These are phyloP conservation scores for Plebejus anna DNA, from an alignment of 2,888 invertebrate species.

Conservation along the genomic window DNA sequence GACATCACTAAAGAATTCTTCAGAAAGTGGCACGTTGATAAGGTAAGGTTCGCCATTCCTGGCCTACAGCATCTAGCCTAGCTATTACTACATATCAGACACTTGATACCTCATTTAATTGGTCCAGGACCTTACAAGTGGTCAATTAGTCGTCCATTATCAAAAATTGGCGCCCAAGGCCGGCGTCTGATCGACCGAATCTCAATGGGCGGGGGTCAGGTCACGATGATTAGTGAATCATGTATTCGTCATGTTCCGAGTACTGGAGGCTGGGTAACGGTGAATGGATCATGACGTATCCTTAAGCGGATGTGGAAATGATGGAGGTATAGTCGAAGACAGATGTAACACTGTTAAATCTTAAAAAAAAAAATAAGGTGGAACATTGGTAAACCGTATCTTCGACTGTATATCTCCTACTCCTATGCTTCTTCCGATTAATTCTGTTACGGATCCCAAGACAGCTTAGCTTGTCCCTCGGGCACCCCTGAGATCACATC, in stretches of 20 bases:
- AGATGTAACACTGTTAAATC: no score
- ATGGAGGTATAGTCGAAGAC: neutral
- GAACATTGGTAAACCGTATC: no score
- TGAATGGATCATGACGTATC: neutral
- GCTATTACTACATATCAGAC: neutral
- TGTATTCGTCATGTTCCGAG: conserved; percentile 41
- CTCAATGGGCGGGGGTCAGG: conserved; percentile 44
- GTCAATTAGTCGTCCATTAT: conserved; percentile 20
- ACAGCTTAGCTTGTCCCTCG: no score
- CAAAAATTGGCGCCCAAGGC: conserved; percentile 8
- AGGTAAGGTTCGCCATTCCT: no score
- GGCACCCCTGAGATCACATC: no score
- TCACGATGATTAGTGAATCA: conserved; percentile 48
- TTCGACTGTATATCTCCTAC: no score
- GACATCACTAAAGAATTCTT: no score
- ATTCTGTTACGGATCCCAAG: no score
- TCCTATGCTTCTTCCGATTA: no score
- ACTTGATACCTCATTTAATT: conserved; percentile 11
- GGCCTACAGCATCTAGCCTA: no score
- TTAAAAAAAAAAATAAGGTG: no score
- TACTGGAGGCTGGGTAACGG: conserved; percentile 28
- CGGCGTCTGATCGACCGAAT: conserved; percentile 33
- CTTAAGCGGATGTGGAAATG: neutral
- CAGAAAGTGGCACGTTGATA: no score
- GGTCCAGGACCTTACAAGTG: conserved; percentile 14